phyloP scores from a whole-genome alignment of 1,140 invertebrate genomes.

The Meloidogyne hapla region DNA sequence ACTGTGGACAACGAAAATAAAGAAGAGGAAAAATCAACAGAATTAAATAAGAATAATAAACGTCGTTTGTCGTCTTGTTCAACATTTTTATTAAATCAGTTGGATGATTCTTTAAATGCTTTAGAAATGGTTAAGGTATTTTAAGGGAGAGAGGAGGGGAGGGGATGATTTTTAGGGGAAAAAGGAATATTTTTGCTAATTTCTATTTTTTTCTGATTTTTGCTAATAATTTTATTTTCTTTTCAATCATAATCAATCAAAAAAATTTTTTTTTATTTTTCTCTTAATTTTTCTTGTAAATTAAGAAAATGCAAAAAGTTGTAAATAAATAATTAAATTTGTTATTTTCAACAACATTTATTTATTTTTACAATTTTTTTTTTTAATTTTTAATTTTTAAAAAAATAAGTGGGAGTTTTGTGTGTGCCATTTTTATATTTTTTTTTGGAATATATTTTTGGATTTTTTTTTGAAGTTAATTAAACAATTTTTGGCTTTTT shows the following conservation, averaged over 20 bases:
- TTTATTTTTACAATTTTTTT: too few species aligned
- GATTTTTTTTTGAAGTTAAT: too few species aligned
- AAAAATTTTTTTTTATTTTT: background rate
- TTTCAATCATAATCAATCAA: slow-evolving; percentile 4
- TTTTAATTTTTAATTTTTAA: too few species aligned
- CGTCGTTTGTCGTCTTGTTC: background rate
- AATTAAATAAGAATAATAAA: background rate
- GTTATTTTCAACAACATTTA: too few species aligned
- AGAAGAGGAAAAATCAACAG: background rate
- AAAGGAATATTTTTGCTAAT: background rate
- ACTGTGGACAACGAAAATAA: background rate
- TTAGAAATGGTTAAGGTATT: slow-evolving; percentile 22
- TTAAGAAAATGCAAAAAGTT: background rate
- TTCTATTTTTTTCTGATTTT: background rate
- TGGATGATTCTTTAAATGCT: slow-evolving; percentile 16
- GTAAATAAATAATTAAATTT: too few species aligned
- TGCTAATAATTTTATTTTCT: too few species aligned
- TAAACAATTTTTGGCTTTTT: too few species aligned
- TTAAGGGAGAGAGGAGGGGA: too few species aligned
- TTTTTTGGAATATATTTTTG: too few species aligned
- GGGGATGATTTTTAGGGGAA: too few species aligned
- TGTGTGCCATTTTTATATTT: too few species aligned
- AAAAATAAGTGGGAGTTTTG: too few species aligned
- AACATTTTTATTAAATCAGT: background rate
- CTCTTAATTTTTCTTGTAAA: background rate